Conservation (phyloP, 2,888 invertebrate genomes). For the Acleris emargana region DNA sequence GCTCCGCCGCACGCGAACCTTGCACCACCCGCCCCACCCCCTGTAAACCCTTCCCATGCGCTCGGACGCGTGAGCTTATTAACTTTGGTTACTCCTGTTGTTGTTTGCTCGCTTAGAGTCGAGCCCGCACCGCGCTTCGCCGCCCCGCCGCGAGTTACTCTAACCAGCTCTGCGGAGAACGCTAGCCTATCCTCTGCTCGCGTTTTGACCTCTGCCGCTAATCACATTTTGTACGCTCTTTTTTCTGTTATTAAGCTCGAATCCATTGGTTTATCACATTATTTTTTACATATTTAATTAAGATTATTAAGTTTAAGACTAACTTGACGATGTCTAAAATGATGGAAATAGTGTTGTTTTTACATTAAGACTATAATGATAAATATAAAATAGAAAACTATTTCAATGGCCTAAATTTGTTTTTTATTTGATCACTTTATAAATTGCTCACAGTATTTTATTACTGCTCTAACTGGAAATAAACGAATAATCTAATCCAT, state of each 20-base stretch:
- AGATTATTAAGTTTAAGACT: conserved; percentile 33
- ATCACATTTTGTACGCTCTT: conserved; percentile 33
- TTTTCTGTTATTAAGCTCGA: conserved; percentile 27
- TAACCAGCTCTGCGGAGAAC: conserved; percentile 26
- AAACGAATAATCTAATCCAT: not conserved
- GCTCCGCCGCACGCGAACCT: conserved; percentile 35
- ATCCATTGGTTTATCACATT: conserved; percentile 29
- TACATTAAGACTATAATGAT: conserved; percentile 29
- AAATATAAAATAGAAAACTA: conserved; percentile 31
- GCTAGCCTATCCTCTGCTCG: conserved; percentile 59
- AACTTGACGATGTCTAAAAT: conserved; percentile 30
- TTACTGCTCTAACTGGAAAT: not conserved
- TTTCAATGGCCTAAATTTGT: conserved; percentile 34
- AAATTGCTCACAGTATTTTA: not conserved
- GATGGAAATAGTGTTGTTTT: conserved; percentile 29
- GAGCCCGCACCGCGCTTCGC: conserved; percentile 11
- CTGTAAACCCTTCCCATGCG: conserved; percentile 37
- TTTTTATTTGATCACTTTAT: conserved; percentile 30
- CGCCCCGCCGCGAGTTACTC: conserved; percentile 16
- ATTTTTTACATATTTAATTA: conserved; percentile 28
- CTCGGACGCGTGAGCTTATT: conserved; percentile 53
- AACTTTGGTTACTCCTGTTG: conserved; percentile 38
- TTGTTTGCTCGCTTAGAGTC: conserved; percentile 13
- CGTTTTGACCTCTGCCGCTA: conserved; percentile 42
- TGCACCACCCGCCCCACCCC: conserved; percentile 24